Conservation (phyloP, 2,888 invertebrate species). For the Hypsopygia costalis region DNA sequence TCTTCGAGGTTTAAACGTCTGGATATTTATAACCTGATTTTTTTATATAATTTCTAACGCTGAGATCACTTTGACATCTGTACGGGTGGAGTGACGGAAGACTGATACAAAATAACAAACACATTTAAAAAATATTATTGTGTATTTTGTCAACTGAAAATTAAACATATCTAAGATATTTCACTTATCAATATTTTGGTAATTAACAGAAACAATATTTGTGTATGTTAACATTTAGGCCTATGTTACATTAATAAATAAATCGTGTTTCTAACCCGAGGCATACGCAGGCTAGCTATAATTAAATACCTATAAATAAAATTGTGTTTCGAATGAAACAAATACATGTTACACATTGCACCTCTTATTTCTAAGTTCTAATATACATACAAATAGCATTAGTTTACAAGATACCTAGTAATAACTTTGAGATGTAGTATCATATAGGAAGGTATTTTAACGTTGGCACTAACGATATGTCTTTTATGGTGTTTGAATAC, state of each 20-base stretch:
- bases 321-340: conserved; percentile 45
- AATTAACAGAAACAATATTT: conserved; percentile 63
- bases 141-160: conserved; percentile 78
- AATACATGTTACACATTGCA: conserved; percentile 51
- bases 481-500: too few species aligned
- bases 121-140: conserved; percentile 65
- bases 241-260: conserved; percentile 33
- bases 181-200: conserved; percentile 62
- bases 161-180: conserved; percentile 72
- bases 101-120: conserved; percentile 10
- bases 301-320: conserved; percentile 36
- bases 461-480: too few species aligned
- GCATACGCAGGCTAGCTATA: conserved; percentile 24
- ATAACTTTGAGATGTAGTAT: conserved; percentile 7
- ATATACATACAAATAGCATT: conserved; percentile 66
- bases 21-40: too few species aligned
- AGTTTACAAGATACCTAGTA: conserved; percentile 32
- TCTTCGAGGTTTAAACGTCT: too few species aligned
- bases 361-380: conserved; percentile 64
- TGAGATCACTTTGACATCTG: too few species aligned
- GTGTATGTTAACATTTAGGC: conserved; percentile 60
- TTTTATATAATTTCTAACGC: too few species aligned
- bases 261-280: conserved; percentile 6
- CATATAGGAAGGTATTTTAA: too few species aligned
- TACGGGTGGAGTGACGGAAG: too few species aligned